Evolutionary conservation across 2,113 vertebrate species (phyloP).

Genomic region (Rhinogobius similis): DNA sequence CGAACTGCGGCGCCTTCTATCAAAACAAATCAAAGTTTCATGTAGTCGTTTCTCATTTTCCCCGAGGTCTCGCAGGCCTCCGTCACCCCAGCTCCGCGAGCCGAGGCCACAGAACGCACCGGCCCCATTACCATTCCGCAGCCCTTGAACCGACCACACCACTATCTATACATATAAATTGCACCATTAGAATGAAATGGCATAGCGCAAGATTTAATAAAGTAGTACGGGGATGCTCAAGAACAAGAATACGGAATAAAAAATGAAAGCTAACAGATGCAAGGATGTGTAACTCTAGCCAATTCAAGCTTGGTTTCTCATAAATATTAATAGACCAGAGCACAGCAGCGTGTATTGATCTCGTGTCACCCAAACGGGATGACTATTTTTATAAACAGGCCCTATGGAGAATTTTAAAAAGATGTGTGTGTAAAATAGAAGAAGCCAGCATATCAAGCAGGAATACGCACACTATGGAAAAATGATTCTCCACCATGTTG

Average conservation of each 20-base stretch:
- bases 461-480: too few species aligned
- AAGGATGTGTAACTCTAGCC: neutral
- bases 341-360: neutral
- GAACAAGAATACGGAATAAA: neutral
- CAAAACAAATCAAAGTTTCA: conserved; percentile 8
- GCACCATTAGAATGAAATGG: neutral
- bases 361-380: neutral
- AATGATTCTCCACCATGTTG: too few species aligned
- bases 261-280: neutral
- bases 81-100: neutral
- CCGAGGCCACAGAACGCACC: neutral
- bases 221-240: neutral
- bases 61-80: neutral
- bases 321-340: conserved; percentile 6
- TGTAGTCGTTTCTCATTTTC: conserved; percentile 3
- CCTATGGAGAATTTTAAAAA: neutral
- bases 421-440: too few species aligned
- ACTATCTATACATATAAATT: neutral
- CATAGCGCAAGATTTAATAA: neutral
- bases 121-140: neutral
- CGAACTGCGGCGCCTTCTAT: neutral
- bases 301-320: neutral
- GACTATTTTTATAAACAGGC: neutral
- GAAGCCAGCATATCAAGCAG: too few species aligned
- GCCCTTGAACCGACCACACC: neutral